Base-by-base conservation (phyloP, 2,797 vertebrate species). In the Neosalanx taihuensis region DNA sequence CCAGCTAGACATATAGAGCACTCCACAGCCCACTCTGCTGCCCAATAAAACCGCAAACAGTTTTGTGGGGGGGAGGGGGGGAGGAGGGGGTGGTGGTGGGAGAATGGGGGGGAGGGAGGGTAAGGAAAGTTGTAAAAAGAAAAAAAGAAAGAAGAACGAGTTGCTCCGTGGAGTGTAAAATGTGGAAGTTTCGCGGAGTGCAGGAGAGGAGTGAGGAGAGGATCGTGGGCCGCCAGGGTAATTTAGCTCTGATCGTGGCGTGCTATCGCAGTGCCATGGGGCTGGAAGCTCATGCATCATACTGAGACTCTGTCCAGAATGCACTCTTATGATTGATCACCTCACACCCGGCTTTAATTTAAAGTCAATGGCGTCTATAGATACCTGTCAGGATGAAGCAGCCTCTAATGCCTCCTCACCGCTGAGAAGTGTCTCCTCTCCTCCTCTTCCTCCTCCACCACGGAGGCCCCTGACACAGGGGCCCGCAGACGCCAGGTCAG, bases 291-390 rank as follows among this genome's bases (percentile, higher is more conserved):
- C 79, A 85, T 91, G 87, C 80, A 93, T 92, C 86, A 90, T 81
- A 60, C 76, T 12, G 73, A 51, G 67, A 81, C 81, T 77, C 75
- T 79, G 76, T 86, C 84, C 76, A 2, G 70, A 73, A 73, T 73
- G 72, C 77, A 65, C 74, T 79, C 63, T 64, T 85, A 81, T 89
- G 89, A 93, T 84, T 89, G 89, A 93, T 91, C 84, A 79, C 80
- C 71, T 72, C 82, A 76, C 76, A 76, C 37, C 63, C 66, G 3
- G 69, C 85, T 88, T 87, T 89, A 88, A 92, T 89, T 90, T 83
- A 87, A 91, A 90, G 84, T 81, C 88, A 89, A 82, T 81, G 70
- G 41, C 71, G 72, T 88, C 88, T 86, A 88, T 86, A 92, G 91
- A 91, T 91, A 89, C 85, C 88, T 86, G 90, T 90, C 92, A 90